These are phyloP conservation scores for Sciurus vulgaris DNA, from an alignment of 2,797 vertebrate species.

Conservation along the genomic window DNA sequence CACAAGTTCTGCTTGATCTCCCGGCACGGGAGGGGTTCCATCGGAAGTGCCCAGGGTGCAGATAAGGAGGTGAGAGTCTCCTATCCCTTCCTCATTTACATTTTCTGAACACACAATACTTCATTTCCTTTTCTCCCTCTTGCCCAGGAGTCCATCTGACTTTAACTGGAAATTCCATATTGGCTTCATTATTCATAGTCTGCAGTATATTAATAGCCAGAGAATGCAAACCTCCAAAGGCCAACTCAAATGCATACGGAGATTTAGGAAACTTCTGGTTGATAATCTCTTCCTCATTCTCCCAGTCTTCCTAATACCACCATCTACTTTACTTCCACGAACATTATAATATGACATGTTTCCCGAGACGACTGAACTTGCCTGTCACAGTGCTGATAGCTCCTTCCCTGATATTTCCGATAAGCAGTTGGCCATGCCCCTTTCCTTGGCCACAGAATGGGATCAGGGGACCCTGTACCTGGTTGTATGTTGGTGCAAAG, in stretches of 20 bases:
- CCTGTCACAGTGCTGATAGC: background rate
- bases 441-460: background rate
- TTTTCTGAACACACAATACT: background rate
- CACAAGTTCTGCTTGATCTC: background rate
- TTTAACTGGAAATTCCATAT: background rate
- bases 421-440: background rate
- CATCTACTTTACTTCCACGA: too few species aligned
- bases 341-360: background rate
- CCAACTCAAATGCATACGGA: background rate
- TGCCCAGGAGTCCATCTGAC: background rate
- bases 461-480: background rate
- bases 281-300: background rate
- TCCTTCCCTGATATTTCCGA: background rate
- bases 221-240: background rate
- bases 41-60: accelerated
- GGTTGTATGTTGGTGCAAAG: accelerated
- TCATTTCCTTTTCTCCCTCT: background rate
- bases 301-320: too few species aligned
- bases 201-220: background rate
- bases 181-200: background rate
- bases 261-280: background rate
- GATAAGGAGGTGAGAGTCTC: background rate
- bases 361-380: too few species aligned
- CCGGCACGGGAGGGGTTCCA: background rate
- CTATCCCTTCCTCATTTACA: background rate